Base-by-base conservation (phyloP, 1,140 invertebrate genomes). In the Chironomus striatipennis region DNA sequence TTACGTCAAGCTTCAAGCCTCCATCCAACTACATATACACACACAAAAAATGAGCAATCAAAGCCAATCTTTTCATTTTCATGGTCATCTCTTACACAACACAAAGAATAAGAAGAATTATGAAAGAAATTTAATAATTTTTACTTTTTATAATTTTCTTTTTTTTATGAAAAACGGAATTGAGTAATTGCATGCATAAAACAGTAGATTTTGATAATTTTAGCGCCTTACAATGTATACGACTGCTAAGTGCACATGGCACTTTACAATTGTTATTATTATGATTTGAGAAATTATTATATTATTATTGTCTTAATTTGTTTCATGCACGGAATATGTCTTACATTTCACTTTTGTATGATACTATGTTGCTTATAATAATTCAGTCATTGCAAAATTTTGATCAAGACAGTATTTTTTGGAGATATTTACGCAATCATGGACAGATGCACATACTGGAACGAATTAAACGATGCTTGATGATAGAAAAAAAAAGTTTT, bases 191-290 rank as follows among this genome's bases (percentile, higher is more conserved):
- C 47, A 57, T 57, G 12, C 47, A 57, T 12, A 15, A 15, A 15
- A n/a, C 10, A n/a, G 12, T n/a, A 57, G 12, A n/a, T 57, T 34
- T 57, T 57, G 47, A 57, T 12, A 57, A 57, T 57, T 57, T 57
- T 15, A n/a, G 12, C n/a, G 47, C 5, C 47, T 57, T n/a, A n/a
- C 12, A 57, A n/a, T 57, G 12, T 57, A 34, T 12, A 57, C n/a
- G n/a, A n/a, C 8, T n/a, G 15, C n/a, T 57, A n/a, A n/a, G 47
- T 57, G n/a, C n/a, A 15, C n/a, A 57, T 57, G 47, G 47, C 47
- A 47, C 43, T 47, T 47, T 47, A 47, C 43, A 57, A 57, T 57
- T 57, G n/a, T 57, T 57, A 57, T 57, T 57, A 34, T 34, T 34
- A 34, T 34, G 24, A 34, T 34, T 34, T 34, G 24, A 34, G 24